phyloP scores from a whole-genome alignment of 2,113 vertebrate genomes.

The Dipodomys spectabilis region DNA sequence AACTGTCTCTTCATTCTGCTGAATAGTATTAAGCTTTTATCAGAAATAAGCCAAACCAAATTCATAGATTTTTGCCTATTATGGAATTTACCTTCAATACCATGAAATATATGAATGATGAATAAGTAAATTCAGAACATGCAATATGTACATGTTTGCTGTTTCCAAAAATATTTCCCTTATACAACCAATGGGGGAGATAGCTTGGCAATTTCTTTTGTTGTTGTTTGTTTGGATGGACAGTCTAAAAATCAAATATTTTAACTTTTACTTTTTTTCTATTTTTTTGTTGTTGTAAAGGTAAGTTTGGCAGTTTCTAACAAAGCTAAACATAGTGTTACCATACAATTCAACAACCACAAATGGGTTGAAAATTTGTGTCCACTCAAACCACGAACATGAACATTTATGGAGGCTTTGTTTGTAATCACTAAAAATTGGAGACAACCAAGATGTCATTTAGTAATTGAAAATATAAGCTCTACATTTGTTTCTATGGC shows the following conservation, averaged over 20 bases:
- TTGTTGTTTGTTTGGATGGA: no score
- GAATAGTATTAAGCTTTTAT: neutral
- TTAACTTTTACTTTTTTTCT: no score
- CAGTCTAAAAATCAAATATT: no score
- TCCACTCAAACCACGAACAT: neutral
- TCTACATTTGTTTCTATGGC: neutral
- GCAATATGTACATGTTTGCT: neutral
- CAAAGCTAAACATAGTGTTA: neutral
- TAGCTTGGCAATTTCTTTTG: neutral
- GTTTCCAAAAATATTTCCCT: slow-evolving; percentile 14
- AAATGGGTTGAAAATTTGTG: neutral
- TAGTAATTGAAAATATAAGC: neutral
- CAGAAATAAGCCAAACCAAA: neutral
- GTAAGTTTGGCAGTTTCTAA: neutral
- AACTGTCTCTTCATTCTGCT: neutral
- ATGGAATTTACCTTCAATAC: neutral
- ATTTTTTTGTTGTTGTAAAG: no score
- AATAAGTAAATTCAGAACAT: neutral
- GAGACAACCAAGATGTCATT: neutral
- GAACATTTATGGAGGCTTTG: neutral
- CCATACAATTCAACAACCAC: neutral
- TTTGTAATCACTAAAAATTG: neutral
- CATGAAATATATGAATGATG: neutral
- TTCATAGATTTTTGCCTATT: neutral
- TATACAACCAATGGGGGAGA: neutral